A percentile compares a stretch with the other conserved stretches of the same genome.
Conservation (phyloP, 2,797 vertebrate species). For the Danio kyathit region DNA sequence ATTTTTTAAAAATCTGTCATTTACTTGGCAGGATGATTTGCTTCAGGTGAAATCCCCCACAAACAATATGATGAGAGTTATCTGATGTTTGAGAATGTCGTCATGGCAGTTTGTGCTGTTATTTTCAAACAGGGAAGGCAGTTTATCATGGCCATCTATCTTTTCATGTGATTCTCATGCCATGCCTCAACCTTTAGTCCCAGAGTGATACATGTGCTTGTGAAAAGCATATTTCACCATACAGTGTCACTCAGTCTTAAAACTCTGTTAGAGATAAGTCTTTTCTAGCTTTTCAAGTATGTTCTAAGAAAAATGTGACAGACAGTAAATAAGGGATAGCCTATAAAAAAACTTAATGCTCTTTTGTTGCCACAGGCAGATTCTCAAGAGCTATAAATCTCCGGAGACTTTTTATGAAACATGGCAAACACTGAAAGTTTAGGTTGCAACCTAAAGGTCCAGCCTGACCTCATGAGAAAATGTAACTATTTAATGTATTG, state of each 20-base stretch:
- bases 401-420: not conserved
- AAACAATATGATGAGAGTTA: slow-evolving; percentile 24
- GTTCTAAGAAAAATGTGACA: not conserved
- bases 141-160: not conserved
- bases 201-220: not conserved
- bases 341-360: not conserved
- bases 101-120: not conserved
- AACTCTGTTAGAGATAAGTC: not conserved
- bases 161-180: slow-evolving; percentile 1
- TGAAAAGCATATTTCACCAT: not conserved
- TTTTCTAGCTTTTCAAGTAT: no score
- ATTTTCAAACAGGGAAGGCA: slow-evolving; percentile 10
- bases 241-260: not conserved
- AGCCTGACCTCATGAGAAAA: no score
- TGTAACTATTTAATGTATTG: no score
- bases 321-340: not conserved
- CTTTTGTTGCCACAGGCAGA: not conserved
- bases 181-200: not conserved
- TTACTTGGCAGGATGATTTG: not conserved
- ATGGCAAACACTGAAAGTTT: not conserved
- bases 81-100: slow-evolving; percentile 32
- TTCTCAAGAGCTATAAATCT: not conserved
- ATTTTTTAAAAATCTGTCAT: not conserved
- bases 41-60: not conserved
- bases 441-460: not conserved